Percentiles rank a stretch among this genome's conserved stretches.
These are phyloP conservation scores for Danio rerio DNA, from an alignment of 2,113 vertebrate genomes.

Conservation along the genomic window DNA sequence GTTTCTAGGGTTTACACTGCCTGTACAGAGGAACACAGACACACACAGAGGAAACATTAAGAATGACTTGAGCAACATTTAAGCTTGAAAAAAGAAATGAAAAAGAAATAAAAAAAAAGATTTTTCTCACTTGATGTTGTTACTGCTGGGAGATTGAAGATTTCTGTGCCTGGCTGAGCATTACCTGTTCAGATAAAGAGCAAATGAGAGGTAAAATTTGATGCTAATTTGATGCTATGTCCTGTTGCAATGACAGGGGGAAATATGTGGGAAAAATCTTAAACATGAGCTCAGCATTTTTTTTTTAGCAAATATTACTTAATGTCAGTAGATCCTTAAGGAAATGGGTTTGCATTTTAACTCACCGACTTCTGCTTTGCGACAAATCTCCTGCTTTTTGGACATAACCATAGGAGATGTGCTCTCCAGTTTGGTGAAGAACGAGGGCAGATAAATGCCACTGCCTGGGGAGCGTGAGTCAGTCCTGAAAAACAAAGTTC, in stretches of 20 bases:
- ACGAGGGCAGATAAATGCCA: constrained; percentile 91
- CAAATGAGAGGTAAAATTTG: constrained; percentile 33
- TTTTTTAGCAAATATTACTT: neutral
- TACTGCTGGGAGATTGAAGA: constrained; percentile 97
- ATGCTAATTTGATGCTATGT: neutral
- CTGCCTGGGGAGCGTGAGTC: constrained; percentile 94
- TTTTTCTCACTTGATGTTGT: constrained; percentile 88
- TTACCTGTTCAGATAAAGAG: constrained; percentile 81
- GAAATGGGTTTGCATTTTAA: constrained; percentile 60
- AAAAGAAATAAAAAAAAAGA: neutral
- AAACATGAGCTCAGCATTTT: too few species aligned
- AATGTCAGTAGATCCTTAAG: neutral
- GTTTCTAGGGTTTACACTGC: constrained; percentile 88
- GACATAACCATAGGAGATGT: constrained; percentile 97
- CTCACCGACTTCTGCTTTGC: constrained; percentile 99
- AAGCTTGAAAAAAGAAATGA: neutral
- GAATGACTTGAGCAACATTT: neutral
- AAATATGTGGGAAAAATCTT: too few species aligned
- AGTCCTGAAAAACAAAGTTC: constrained; percentile 76
- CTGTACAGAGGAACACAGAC: constrained; percentile 72
- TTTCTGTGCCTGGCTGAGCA: constrained; percentile 97
- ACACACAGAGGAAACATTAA: neutral
- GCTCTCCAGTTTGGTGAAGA: constrained; percentile 97
- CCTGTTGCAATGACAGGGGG: too few species aligned
- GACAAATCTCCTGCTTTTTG: constrained; percentile 99